Percentiles rank a stretch among this genome's conserved stretches.
Conservation (phyloP, 2,113 vertebrate species). For the Sterna hirundo region DNA sequence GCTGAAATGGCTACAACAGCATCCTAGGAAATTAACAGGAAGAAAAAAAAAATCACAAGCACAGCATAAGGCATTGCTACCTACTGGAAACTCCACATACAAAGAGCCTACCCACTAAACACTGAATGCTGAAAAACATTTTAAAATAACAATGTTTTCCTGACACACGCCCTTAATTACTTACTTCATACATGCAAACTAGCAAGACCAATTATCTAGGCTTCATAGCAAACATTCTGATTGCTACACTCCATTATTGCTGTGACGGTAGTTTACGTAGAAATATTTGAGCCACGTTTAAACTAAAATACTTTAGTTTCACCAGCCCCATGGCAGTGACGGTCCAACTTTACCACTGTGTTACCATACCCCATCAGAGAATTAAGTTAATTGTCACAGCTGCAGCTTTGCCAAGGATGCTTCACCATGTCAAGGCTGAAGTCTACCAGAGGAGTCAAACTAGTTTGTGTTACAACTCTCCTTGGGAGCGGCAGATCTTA, state of each 20-base stretch:
- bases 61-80: background rate
- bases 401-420: background rate
- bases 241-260: background rate
- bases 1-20: conserved; percentile 82
- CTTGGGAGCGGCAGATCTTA: background rate
- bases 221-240: background rate
- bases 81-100: background rate
- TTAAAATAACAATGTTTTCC: background rate
- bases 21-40: conserved; percentile 73
- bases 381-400: background rate
- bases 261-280: background rate
- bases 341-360: background rate
- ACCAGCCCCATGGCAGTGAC: background rate
- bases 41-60: background rate
- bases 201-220: background rate
- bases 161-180: background rate
- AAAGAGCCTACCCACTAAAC: background rate
- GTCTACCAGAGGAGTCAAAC: background rate
- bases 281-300: background rate
- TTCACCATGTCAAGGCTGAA: background rate
- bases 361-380: background rate
- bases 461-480: background rate
- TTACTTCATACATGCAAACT: background rate
- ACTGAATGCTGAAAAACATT: background rate
- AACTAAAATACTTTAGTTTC: background rate